Base-by-base conservation (phyloP, 53 echinoderm and acorn worm species). In the Pentamera pediparva region DNA sequence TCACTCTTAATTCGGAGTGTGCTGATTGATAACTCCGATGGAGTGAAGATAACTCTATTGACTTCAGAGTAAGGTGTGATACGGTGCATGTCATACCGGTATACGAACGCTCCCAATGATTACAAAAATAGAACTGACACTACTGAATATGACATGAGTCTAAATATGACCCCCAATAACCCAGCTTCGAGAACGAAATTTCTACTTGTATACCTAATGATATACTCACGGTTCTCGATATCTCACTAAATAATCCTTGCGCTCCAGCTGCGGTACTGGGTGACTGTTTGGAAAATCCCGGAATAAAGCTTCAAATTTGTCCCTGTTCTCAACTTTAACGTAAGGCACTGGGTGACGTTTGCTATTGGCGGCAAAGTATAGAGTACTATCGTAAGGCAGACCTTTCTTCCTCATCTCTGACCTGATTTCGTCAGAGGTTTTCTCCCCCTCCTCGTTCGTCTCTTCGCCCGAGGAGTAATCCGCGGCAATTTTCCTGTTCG, bases 221-320 rank as follows among this genome's bases (percentile, higher is more conserved):
- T 11, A 3, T 32, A 67, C 67, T 67, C 28, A 67, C 67, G 67
- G 67, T 30, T 67, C 67, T 43, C 43, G 24, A 26, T 25, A 37
- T 24, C 67, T 40, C 29, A 67, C 26, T 45, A 67, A 29, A 18
- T 40, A 43, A 41, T 67, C 67, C 21, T 37, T 38, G 30, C 29
- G 13, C 11, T 39, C 12, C 15, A 67, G 49, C 54, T 69, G 37
- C 47, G 89, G 85, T 39, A 76, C 62, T 19, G 50, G 35, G 58
- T 79, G 59, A 7, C 32, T 37, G 63, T 70, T 84, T 62, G 79
- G 79, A 60, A 50, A 70, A 53, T 78, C 74, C 27, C 54, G 37
- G 38, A 84, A 84, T 32, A 89, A 60, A 35, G 75, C 86, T 39
- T 75, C 78, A 32, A 75, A 89, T 70, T 89, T 89, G 25, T 81